Conservation (phyloP, 2,113 vertebrate species). For the Myotis brandtii region DNA sequence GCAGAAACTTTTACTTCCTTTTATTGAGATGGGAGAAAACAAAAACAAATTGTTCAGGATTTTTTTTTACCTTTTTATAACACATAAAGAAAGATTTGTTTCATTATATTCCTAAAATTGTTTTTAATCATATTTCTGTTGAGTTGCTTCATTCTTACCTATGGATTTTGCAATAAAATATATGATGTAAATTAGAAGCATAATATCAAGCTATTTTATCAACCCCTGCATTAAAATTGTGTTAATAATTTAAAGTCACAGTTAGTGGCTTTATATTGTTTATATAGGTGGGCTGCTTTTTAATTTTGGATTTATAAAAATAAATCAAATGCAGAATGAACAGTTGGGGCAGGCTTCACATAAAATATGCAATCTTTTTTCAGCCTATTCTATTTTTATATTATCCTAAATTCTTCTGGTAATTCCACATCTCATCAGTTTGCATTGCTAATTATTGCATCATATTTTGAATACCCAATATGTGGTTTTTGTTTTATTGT, state of each 20-base stretch:
- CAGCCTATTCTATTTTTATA: background rate
- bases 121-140: background rate
- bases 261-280: background rate
- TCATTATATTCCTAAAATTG: background rate
- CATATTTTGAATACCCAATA: background rate
- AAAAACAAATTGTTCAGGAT: background rate
- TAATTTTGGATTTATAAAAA: constrained; percentile 17
- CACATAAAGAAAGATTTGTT: background rate
- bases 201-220: background rate
- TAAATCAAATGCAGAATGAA: background rate
- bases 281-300: background rate
- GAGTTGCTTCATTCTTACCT: background rate
- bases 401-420: background rate
- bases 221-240: background rate
- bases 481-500: background rate
- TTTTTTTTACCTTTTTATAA: background rate
- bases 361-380: background rate
- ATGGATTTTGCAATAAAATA: background rate
- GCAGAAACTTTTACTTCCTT: background rate
- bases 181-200: background rate
- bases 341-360: background rate
- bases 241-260: constrained; percentile 2
- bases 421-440: background rate
- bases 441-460: background rate
- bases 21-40: background rate